Conservation (phyloP, 2,113 vertebrate species). For the Ciconia stormi region DNA sequence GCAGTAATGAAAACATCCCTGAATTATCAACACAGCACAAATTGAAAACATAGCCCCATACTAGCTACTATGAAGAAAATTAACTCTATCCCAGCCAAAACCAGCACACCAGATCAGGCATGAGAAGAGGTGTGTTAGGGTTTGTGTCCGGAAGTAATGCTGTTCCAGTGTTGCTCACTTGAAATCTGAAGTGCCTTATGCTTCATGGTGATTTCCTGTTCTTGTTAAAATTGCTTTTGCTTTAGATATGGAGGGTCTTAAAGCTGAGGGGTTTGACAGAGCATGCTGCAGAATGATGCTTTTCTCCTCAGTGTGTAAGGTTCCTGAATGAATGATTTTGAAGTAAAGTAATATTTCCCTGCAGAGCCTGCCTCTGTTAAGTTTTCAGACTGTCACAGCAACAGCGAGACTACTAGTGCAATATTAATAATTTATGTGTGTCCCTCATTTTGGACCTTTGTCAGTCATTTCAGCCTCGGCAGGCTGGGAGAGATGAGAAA, state of each 20-base stretch:
- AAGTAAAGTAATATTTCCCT: slow-evolving; percentile 25
- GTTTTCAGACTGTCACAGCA: slow-evolving; percentile 24
- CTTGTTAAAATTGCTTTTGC: slow-evolving; percentile 35
- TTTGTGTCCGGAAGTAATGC: background rate
- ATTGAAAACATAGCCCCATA: background rate
- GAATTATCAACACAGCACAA: background rate
- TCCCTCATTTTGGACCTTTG: slow-evolving; percentile 42
- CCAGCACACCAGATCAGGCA: background rate
- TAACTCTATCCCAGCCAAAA: background rate
- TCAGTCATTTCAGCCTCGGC: slow-evolving; percentile 36
- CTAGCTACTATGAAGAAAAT: background rate
- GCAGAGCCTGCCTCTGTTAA: slow-evolving; percentile 17
- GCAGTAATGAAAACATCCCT: background rate
- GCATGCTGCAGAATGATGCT: background rate
- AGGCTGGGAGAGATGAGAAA: slow-evolving; percentile 12
- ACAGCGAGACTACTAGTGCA: background rate
- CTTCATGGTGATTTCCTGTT: background rate
- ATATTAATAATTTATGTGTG: slow-evolving; percentile 29
- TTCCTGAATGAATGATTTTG: slow-evolving; percentile 52
- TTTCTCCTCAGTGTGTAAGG: slow-evolving; percentile 26
- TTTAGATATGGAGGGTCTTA: slow-evolving; percentile 15
- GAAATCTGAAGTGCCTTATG: background rate
- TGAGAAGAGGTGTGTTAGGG: background rate
- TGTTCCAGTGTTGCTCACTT: background rate
- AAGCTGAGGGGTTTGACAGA: slow-evolving; percentile 26